These are phyloP conservation scores for Pyrocephalus nanus DNA, from an alignment of 2,797 vertebrate species.

Conservation along the genomic window DNA sequence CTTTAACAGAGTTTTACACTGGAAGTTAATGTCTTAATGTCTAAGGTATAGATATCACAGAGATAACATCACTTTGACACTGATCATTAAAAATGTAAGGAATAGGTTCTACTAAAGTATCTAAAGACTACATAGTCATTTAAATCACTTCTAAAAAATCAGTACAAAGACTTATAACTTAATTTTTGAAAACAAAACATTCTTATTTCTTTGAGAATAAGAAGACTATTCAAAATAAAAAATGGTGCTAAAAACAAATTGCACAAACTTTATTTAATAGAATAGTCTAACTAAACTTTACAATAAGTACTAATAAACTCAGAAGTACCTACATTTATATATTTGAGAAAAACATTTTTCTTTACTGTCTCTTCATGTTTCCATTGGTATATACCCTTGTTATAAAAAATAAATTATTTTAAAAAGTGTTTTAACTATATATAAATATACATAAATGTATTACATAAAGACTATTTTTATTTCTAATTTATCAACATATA, in stretches of 20 bases:
- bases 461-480: not conserved
- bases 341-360: not conserved
- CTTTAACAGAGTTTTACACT: not conserved
- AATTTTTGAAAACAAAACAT: not conserved
- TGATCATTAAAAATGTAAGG: not conserved
- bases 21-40: not conserved
- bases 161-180: not conserved
- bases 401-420: not conserved
- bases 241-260: not conserved
- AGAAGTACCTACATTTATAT: not conserved
- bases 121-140: not conserved
- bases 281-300: not conserved
- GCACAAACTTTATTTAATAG: not conserved
- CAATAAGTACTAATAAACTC: not conserved
- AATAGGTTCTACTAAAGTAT: not conserved
- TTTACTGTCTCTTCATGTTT: not conserved
- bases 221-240: not conserved
- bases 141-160: not conserved
- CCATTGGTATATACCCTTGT: not conserved
- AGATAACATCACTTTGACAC: not conserved
- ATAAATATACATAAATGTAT: not conserved
- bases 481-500: not conserved
- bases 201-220: not conserved
- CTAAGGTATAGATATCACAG: not conserved
- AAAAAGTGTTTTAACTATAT: not conserved